Evolutionary conservation across 2,113 vertebrate genomes (phyloP).

Genomic region (Ictalurus punctatus): DNA sequence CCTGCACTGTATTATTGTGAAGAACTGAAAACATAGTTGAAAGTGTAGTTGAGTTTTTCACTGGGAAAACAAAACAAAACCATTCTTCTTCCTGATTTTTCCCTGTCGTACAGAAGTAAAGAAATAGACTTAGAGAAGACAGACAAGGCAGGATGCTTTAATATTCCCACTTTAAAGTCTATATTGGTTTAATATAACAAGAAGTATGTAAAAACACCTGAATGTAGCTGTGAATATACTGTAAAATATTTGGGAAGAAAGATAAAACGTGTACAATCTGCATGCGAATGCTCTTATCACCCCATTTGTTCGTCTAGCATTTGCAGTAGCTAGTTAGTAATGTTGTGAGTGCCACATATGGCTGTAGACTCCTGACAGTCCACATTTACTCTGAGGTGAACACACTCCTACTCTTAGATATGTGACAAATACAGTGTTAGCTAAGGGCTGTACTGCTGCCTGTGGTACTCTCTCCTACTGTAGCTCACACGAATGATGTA

Average conservation of each 20-base stretch:
- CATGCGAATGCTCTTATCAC: constrained; percentile 84
- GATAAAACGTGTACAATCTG: constrained; percentile 68
- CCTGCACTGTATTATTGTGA: constrained; percentile 25
- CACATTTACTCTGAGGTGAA: constrained; percentile 80
- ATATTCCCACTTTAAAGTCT: constrained; percentile 5
- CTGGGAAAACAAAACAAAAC: neutral
- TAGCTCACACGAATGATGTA: constrained; percentile 63
- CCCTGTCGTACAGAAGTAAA: constrained; percentile 14
- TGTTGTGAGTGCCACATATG: constrained; percentile 76
- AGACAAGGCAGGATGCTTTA: constrained; percentile 7
- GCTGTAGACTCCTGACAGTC: constrained; percentile 77
- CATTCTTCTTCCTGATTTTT: neutral
- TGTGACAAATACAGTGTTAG: constrained; percentile 73
- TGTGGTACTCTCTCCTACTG: constrained; percentile 67
- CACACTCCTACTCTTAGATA: constrained; percentile 79
- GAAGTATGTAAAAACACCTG: constrained; percentile 45
- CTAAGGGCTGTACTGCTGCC: constrained; percentile 22
- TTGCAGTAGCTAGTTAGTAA: constrained; percentile 79
- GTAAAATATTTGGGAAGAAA: constrained; percentile 64
- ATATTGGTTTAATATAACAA: neutral
- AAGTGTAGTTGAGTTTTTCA: neutral
- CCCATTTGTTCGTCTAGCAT: constrained; percentile 63
- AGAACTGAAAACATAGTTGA: neutral
- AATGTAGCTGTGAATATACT: constrained; percentile 74
- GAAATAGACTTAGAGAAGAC: constrained; percentile 1